A percentile compares a stretch with the other conserved stretches of the same genome.
Conservation (phyloP, 2,888 invertebrate species). For the Emmelina monodactyla region DNA sequence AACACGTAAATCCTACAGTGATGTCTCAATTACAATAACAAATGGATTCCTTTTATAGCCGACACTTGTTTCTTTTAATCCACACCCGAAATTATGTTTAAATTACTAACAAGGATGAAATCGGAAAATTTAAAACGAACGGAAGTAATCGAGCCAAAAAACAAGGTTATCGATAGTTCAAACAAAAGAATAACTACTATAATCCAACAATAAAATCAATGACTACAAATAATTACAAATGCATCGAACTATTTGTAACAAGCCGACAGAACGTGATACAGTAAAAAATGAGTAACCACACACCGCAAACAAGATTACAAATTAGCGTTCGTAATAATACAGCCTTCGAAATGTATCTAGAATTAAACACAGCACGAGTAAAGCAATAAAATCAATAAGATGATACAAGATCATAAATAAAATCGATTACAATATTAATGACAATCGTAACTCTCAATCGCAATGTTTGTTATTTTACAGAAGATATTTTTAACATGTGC, state of each 20-base stretch:
- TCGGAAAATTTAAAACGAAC: not conserved
- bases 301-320: slow-evolving; percentile 28
- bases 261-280: slow-evolving; percentile 12
- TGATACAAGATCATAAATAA: slow-evolving; percentile 47
- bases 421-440: slow-evolving; percentile 51
- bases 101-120: not conserved
- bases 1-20: slow-evolving; percentile 9
- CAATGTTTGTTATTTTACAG: no score
- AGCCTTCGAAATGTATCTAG: slow-evolving; percentile 27
- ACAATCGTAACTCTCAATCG: slow-evolving; percentile 54
- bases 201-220: not conserved
- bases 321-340: slow-evolving; percentile 28
- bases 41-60: no score
- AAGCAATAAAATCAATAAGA: slow-evolving; percentile 37
- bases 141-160: not conserved
- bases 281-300: slow-evolving; percentile 18
- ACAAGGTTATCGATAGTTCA: not conserved
- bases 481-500: no score
- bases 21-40: slow-evolving; percentile 1
- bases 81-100: not conserved
- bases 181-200: not conserved
- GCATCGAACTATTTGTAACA: slow-evolving; percentile 14
- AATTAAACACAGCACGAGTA: slow-evolving; percentile 30
- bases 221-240: slow-evolving; percentile 10
- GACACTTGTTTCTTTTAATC: not conserved